Percentiles rank a stretch among this genome's conserved stretches.
Evolutionary conservation across 2,797 vertebrate species (phyloP).

Genomic region (Coendou prehensilis): DNA sequence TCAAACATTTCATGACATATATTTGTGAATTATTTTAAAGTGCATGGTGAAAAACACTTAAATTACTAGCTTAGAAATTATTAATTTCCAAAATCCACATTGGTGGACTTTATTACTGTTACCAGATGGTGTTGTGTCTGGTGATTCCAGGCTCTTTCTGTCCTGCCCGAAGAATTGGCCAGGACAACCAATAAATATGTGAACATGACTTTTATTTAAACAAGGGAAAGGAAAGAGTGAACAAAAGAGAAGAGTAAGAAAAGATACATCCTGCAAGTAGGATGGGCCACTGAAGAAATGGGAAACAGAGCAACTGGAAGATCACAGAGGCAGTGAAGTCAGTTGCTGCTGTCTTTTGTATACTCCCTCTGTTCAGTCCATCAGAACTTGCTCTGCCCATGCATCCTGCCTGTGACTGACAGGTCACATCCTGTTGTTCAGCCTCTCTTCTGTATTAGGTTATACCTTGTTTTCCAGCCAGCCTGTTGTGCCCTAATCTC

Average conservation of each 20-base stretch:
- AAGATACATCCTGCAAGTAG: neutral
- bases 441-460: neutral
- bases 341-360: neutral
- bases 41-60: neutral
- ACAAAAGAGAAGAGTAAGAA: too few relatives aligned
- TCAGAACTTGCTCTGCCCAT: neutral
- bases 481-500: neutral
- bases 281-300: neutral
- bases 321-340: neutral
- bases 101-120: neutral
- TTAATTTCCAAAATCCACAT: neutral
- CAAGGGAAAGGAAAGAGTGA: neutral
- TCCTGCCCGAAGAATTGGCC: neutral
- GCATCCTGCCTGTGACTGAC: neutral
- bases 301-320: neutral
- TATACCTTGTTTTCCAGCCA: neutral
- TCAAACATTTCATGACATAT: neutral
- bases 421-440: neutral
- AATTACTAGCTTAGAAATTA: neutral
- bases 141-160: neutral
- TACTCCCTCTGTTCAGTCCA: neutral
- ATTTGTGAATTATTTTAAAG: neutral
- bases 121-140: neutral
- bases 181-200: neutral
- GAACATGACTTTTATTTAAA: neutral